phyloP scores from a whole-genome alignment of 2,113 vertebrate genomes.

The Chloropsis cyanopogon region DNA sequence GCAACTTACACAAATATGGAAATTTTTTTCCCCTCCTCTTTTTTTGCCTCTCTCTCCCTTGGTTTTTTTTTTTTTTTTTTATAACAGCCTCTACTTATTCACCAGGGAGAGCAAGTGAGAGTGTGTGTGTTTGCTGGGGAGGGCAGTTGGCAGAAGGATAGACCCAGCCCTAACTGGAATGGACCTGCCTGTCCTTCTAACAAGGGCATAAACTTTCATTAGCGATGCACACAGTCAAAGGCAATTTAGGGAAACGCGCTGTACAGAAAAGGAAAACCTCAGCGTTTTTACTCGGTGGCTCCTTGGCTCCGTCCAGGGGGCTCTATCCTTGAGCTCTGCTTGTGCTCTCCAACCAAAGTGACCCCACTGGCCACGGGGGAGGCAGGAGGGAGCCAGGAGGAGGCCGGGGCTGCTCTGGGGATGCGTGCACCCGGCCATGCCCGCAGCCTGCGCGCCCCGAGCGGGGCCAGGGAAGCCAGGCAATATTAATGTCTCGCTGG shows the following conservation, averaged over 20 bases:
- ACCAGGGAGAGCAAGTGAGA: conserved; percentile 73
- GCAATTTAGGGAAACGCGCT: conserved; percentile 98
- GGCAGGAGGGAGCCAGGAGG: neutral
- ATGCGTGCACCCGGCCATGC: accelerated
- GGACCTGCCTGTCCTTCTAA: conserved; percentile 97
- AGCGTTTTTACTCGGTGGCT: conserved; percentile 81
- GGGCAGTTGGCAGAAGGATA: conserved; percentile 81
- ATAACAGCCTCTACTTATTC: conserved; percentile 86
- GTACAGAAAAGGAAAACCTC: conserved; percentile 95
- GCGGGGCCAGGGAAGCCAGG: neutral
- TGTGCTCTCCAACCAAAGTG: conserved; percentile 45
- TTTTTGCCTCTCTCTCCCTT: neutral
- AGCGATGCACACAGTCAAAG: conserved; percentile 99
- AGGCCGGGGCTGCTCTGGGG: neutral
- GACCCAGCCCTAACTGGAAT: conserved; percentile 93
- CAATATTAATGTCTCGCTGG: neutral
- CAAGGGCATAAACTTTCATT: conserved; percentile 99
- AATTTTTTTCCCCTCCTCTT: conserved; percentile 77
- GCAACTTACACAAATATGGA: conserved; percentile 99
- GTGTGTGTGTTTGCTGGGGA: conserved; percentile 44
- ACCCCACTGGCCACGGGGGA: neutral
- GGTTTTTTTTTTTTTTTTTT: conserved; percentile 44
- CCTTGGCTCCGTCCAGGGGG: conserved; percentile 63
- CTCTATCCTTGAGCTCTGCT: conserved; percentile 62
- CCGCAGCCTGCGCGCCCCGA: neutral